Conservation (phyloP, 2,113 vertebrate species). For the Charadrius vociferus region DNA sequence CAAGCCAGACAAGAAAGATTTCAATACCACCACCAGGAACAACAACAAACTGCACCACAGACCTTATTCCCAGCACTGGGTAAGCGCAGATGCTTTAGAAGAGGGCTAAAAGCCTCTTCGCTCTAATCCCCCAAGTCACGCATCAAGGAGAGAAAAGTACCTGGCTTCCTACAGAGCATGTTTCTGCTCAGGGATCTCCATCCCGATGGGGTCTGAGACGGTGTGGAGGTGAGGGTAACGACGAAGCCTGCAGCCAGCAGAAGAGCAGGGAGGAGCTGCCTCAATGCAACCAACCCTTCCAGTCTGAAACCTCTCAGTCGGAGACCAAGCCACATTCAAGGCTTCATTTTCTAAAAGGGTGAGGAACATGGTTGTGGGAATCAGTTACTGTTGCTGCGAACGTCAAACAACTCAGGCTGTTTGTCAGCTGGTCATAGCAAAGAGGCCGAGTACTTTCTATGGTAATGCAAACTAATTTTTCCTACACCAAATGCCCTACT, state of each 20-base stretch:
- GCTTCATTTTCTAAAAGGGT: background rate
- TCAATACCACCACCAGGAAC: background rate
- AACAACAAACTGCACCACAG: background rate
- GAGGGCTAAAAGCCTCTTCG: background rate
- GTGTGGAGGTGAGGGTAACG: background rate
- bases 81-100: background rate
- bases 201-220: background rate
- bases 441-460: background rate
- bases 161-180: background rate
- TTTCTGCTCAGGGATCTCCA: background rate
- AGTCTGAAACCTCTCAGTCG: background rate
- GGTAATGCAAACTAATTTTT: background rate
- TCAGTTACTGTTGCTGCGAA: accelerated
- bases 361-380: background rate
- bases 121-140: background rate
- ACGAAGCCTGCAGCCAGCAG: background rate
- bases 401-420: background rate
- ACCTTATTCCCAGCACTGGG: background rate
- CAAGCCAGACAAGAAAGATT: background rate
- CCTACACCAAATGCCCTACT: background rate
- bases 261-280: background rate
- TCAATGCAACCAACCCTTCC: background rate
- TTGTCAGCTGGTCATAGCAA: background rate
- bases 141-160: background rate
- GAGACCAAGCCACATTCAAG: background rate